These are phyloP conservation scores for Podotricha telesiphe DNA, from an alignment of 2,888 invertebrate species.

Conservation along the genomic window DNA sequence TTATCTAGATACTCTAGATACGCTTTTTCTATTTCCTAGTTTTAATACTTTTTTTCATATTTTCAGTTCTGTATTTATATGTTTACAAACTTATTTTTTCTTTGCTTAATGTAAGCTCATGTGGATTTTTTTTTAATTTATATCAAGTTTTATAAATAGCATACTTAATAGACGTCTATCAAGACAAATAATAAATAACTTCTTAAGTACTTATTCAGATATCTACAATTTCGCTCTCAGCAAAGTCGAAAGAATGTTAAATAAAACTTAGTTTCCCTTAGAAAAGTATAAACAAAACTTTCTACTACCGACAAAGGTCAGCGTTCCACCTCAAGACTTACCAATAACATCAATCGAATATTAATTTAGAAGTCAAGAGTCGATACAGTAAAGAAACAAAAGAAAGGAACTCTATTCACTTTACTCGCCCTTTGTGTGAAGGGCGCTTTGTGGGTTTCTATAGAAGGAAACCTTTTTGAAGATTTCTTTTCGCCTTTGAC, in stretches of 20 bases:
- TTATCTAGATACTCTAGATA: too few species aligned
- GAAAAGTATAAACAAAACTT: slow-evolving; percentile 17
- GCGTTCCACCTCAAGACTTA: slow-evolving; percentile 30
- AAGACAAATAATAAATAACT: slow-evolving; percentile 15
- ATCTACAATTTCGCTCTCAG: neutral
- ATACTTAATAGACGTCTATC: neutral
- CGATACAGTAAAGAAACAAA: slow-evolving; percentile 65
- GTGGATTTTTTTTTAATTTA: too few species aligned
- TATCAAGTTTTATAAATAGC: neutral
- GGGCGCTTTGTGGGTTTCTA: slow-evolving; percentile 54
- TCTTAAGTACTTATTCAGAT: slow-evolving; percentile 11
- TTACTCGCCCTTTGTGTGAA: slow-evolving; percentile 56
- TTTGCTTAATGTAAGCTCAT: neutral
- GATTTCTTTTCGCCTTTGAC: slow-evolving; percentile 61
- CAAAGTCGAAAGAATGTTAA: slow-evolving; percentile 10
- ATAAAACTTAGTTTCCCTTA: slow-evolving; percentile 18
- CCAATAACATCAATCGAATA: slow-evolving; percentile 64
- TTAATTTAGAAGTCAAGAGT: slow-evolving; percentile 60
- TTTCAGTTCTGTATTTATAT: too few species aligned
- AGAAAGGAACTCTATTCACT: slow-evolving; percentile 53
- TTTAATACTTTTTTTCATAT: too few species aligned
- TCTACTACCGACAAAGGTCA: slow-evolving; percentile 27
- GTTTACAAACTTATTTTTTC: too few species aligned
- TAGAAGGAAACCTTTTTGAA: slow-evolving; percentile 61
- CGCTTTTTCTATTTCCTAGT: too few species aligned